A percentile compares a stretch with the other conserved stretches of the same genome.
Conservation (phyloP, 2,888 invertebrate species). For the Meganola albula region DNA sequence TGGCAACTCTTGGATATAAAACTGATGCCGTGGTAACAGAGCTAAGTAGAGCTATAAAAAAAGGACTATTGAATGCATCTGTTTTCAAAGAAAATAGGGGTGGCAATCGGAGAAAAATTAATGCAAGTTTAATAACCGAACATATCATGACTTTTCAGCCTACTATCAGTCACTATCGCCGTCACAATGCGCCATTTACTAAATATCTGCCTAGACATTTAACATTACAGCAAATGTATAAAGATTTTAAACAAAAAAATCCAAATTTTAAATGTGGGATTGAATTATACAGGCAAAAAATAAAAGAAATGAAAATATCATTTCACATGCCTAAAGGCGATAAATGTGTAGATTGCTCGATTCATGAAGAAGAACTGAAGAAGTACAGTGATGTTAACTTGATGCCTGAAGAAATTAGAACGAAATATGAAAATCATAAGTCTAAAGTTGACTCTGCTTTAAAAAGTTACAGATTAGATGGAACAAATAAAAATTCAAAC, state of each 20-base stretch:
- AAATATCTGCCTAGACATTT: slow-evolving; percentile 10
- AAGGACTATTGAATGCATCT: slow-evolving; percentile 6
- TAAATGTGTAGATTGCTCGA: slow-evolving; percentile 5
- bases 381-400: slow-evolving; percentile 6
- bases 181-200: slow-evolving; percentile 11
- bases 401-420: slow-evolving; percentile 3
- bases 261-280: slow-evolving; percentile 11
- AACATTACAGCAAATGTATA: slow-evolving; percentile 10
- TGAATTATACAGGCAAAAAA: slow-evolving; percentile 10
- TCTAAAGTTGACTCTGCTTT: slow-evolving; percentile 4
- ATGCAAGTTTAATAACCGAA: slow-evolving; percentile 4
- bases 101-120: slow-evolving; percentile 5
- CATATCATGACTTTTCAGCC: slow-evolving; percentile 11
- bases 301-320: slow-evolving; percentile 10
- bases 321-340: slow-evolving; percentile 6
- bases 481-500: slow-evolving; percentile 7
- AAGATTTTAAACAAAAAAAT: slow-evolving; percentile 9
- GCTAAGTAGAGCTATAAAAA: slow-evolving; percentile 9
- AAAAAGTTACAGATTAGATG: slow-evolving; percentile 8
- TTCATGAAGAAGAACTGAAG: slow-evolving; percentile 6
- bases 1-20: slow-evolving; percentile 11
- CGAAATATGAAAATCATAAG: slow-evolving; percentile 5
- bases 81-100: slow-evolving; percentile 7
- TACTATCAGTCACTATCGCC: slow-evolving; percentile 9
- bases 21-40: slow-evolving; percentile 10